A percentile compares a stretch with the other conserved stretches of the same genome.
phyloP scores from a whole-genome alignment of 1,140 invertebrate genomes.

The Asbolus verrucosus region DNA sequence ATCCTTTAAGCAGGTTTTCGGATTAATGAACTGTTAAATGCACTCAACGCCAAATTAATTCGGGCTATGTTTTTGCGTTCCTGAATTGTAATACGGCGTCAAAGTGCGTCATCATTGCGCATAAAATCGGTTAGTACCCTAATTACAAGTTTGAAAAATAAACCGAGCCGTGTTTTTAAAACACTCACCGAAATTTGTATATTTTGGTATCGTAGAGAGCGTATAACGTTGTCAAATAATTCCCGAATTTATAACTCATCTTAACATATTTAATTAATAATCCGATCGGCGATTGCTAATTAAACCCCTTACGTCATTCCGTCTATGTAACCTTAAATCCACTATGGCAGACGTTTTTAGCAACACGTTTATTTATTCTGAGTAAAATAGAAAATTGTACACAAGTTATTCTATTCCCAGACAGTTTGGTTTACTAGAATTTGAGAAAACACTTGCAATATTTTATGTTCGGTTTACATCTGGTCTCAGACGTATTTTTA shows the following conservation, averaged over 20 bases:
- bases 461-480: constrained; percentile 17
- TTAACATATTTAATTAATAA: constrained; percentile 12
- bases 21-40: constrained; percentile 8
- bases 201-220: constrained; percentile 21
- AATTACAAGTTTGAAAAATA: constrained; percentile 33
- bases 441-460: constrained; percentile 15
- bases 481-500: constrained; percentile 20
- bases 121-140: constrained; percentile 23
- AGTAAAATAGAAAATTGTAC: constrained; percentile 30
- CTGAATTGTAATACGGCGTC: not conserved
- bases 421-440: not conserved
- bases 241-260: constrained; percentile 20
- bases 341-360: constrained; percentile 8
- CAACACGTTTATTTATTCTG: constrained; percentile 4
- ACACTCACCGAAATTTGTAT: constrained; percentile 34
- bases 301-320: not conserved
- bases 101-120: constrained; percentile 5
- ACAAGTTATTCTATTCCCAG: constrained; percentile 22
- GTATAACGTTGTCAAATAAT: constrained; percentile 7
- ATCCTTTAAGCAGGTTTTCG: constrained; percentile 3
- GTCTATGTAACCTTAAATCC: no score
- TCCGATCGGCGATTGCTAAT: not conserved
- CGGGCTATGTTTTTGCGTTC: constrained; percentile 2
- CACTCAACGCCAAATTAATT: not conserved
- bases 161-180: constrained; percentile 15